Evolutionary conservation across 1,140 invertebrate species (phyloP).

Genomic region (Venustaconcha ellipsiformis): DNA sequence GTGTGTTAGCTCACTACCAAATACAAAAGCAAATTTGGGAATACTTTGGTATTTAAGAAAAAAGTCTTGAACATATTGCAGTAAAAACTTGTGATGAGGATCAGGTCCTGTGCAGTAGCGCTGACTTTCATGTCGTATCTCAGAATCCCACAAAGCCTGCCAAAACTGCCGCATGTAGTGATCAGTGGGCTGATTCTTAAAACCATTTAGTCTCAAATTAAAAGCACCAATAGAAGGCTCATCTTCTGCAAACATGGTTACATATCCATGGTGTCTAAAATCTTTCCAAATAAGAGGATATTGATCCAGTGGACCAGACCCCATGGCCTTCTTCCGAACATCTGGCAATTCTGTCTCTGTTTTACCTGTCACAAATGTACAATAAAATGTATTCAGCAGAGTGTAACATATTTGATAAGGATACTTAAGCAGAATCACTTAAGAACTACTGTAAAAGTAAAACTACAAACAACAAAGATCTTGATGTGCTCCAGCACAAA

Average conservation of each 20-base stretch:
- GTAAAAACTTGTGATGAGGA: constrained; percentile 79
- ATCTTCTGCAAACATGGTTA: constrained; percentile 63
- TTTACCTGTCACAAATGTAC: constrained; percentile 39
- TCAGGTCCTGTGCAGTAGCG: constrained; percentile 80
- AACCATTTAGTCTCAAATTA: constrained; percentile 66
- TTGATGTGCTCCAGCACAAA: too few relatives aligned
- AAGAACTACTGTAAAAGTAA: too few relatives aligned
- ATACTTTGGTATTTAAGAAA: constrained; percentile 75
- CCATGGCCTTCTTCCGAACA: constrained; percentile 34
- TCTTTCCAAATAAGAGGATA: constrained; percentile 61
- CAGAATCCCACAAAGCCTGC: constrained; percentile 65
- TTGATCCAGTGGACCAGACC: constrained; percentile 40
- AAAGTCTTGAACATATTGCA: constrained; percentile 77
- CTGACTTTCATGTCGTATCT: constrained; percentile 52
- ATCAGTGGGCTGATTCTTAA: constrained; percentile 57
- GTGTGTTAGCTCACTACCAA: constrained; percentile 92
- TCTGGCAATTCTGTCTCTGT: constrained; percentile 58
- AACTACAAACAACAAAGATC: too few relatives aligned
- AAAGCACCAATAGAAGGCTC: constrained; percentile 57
- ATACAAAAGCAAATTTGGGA: constrained; percentile 87
- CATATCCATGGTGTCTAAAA: constrained; percentile 55
- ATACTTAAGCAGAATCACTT: neutral
- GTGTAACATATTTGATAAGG: neutral
- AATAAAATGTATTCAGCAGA: neutral
- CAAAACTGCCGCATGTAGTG: constrained; percentile 67